Evolutionary conservation across 2,888 invertebrate genomes (phyloP), one percentile per base, ranked within the genome.

Genomic region (Ormyrus nitidulus): DNA sequence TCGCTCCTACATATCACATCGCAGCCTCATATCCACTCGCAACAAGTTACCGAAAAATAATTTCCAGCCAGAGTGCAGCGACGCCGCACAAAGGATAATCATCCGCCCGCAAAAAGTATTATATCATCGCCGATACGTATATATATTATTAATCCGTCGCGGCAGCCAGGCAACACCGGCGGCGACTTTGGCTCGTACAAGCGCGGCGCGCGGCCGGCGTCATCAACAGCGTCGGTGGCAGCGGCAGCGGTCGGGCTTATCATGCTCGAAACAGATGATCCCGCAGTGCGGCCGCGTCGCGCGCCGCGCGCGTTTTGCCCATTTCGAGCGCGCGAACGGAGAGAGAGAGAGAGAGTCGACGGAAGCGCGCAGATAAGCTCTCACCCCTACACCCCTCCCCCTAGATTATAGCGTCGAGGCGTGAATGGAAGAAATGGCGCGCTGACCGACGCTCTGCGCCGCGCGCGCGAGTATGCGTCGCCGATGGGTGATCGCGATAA

Each of bases 211-310:
- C 13, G 34, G 34, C 34, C 34, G 34, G 34, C 34, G 0, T 34
- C 34, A 34, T 34, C 34, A 34, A 34, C 34, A 34, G 34, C 34
- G 34, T 34, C 34, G 4, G 34, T 34, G 34, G 34, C 79, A 56
- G 13, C 72, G 48, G 51, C 66, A 44, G 6, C 9, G 72, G 53
- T 6, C 70, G 51, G 19, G 81, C 75, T 81, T 81, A 81, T 81
- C 81, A 68, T 48, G 68, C 62, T 78, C 64, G 75, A 68, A 81
- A 81, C 81, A 81, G 81, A 78, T 78, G 78, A 81, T 78, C 75
- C 77, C 70, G 56, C 70, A 71, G 66, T 59, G 48, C 51, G 58
- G 34, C 54, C 48, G 10, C 13, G 62, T n/a, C 54, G 10, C 7
- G 9, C 8, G 46, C 49, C 11, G 11, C 13, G 58, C 19, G 34